These are phyloP conservation scores for Sarcoramphus papa DNA, from an alignment of 2,797 vertebrate species.

Conservation along the genomic window DNA sequence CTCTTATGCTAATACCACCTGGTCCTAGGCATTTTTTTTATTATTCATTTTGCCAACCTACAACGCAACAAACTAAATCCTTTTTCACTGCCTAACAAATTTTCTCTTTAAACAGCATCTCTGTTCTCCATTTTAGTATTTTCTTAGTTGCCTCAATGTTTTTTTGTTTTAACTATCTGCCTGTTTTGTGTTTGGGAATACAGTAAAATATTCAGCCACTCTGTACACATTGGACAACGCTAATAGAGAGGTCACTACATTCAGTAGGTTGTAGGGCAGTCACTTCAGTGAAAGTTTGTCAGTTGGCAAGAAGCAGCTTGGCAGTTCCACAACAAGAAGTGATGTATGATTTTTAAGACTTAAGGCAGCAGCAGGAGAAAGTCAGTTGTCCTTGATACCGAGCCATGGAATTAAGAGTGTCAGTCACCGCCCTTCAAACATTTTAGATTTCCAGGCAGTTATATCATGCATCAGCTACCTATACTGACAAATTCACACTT, in stretches of 20 bases:
- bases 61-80: background rate
- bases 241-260: background rate
- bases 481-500: background rate
- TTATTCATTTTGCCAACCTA: background rate
- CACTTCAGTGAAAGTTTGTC: background rate
- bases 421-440: background rate
- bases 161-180: background rate
- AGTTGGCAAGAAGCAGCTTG: background rate
- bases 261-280: background rate
- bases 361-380: background rate
- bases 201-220: background rate
- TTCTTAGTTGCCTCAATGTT: background rate
- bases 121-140: background rate
- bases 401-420: background rate
- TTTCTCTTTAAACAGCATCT: background rate
- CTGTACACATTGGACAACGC: background rate
- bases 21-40: background rate
- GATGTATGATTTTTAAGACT: background rate
- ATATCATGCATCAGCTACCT: background rate
- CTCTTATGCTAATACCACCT: background rate
- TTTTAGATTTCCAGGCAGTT: background rate
- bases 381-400: background rate
- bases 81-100: background rate
- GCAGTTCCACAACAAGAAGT: background rate
- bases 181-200: background rate